A percentile compares a stretch with the other conserved stretches of the same genome.
These are phyloP conservation scores for Hemibagrus guttatus DNA, from an alignment of 2,797 vertebrate species.

Conservation along the genomic window DNA sequence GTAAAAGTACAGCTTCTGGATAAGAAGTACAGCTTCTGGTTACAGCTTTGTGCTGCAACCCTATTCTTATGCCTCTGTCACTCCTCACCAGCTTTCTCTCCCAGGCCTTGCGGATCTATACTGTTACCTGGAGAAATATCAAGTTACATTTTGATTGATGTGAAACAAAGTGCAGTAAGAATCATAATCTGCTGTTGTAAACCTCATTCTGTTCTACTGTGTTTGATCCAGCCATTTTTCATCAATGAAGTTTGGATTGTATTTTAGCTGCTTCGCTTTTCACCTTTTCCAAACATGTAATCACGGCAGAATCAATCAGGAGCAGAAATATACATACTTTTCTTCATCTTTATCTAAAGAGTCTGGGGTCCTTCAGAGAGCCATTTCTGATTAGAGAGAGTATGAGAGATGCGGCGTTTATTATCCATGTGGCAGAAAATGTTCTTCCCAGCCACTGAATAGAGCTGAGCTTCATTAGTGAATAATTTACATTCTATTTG, in stretches of 20 bases:
- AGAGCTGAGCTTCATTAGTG: slow-evolving; percentile 51
- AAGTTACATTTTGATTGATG: slow-evolving; percentile 9
- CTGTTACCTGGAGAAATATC: slow-evolving; percentile 14
- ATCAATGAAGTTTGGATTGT: background rate
- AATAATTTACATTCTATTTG: slow-evolving; percentile 58
- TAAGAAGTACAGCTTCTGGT: background rate
- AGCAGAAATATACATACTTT: slow-evolving; percentile 9
- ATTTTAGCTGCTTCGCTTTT: slow-evolving; percentile 11
- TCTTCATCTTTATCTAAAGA: background rate
- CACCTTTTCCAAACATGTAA: slow-evolving; percentile 45
- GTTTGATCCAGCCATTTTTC: background rate
- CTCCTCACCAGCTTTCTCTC: background rate
- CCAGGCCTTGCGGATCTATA: slow-evolving; percentile 2
- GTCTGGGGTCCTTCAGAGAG: slow-evolving; percentile 36
- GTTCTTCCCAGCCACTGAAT: slow-evolving; percentile 22
- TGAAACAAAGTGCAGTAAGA: slow-evolving; percentile 13
- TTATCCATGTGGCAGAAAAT: slow-evolving; percentile 14
- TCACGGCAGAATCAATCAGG: slow-evolving; percentile 41
- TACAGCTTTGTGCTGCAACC: background rate
- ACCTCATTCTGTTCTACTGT: background rate
- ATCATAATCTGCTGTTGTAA: background rate
- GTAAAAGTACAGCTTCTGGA: background rate
- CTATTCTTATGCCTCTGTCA: background rate
- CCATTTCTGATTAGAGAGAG: slow-evolving; percentile 43
- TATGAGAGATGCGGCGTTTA: slow-evolving; percentile 14